These are phyloP conservation scores for Chymomyza amoena DNA, from an alignment of 2,888 invertebrate genomes.

Conservation along the genomic window DNA sequence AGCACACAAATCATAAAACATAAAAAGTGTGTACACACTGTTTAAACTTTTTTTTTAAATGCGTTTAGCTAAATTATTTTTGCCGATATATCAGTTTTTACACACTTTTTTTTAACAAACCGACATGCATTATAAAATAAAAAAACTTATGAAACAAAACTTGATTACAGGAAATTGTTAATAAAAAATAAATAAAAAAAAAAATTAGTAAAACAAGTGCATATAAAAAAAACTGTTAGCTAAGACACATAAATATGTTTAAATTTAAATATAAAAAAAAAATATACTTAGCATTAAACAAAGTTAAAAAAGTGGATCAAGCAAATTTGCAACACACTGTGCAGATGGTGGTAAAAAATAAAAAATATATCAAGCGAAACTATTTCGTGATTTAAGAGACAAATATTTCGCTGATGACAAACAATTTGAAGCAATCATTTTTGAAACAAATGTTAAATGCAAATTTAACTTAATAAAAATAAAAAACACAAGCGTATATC, in stretches of 20 bases:
- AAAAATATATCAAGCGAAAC: slow-evolving; percentile 69
- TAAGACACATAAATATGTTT: slow-evolving; percentile 33
- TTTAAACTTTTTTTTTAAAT: slow-evolving; percentile 2
- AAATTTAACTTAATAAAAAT: slow-evolving; percentile 37
- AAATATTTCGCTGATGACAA: slow-evolving; percentile 77
- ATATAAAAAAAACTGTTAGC: slow-evolving; percentile 37
- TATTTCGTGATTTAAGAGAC: slow-evolving; percentile 77
- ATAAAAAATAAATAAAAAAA: slow-evolving; percentile 48
- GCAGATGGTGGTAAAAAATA: slow-evolving; percentile 39
- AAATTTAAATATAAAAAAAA: slow-evolving; percentile 18
- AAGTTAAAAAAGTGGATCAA: slow-evolving; percentile 50
- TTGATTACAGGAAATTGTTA: slow-evolving; percentile 75
- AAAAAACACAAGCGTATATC: slow-evolving; percentile 58
- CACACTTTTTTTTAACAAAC: not conserved
- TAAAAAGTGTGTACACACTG: not conserved
- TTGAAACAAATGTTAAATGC: slow-evolving; percentile 55
- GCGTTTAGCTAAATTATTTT: not conserved
- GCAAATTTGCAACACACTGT: slow-evolving; percentile 56
- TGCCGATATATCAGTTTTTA: not conserved
- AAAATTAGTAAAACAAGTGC: slow-evolving; percentile 27
- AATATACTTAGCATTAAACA: slow-evolving; percentile 12
- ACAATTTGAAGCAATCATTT: slow-evolving; percentile 77
- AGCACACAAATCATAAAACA: not conserved
- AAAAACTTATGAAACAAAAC: slow-evolving; percentile 70
- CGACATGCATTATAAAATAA: slow-evolving; percentile 15